phyloP scores from a whole-genome alignment of 2,888 invertebrate genomes.

The Sipunculus nudus region DNA sequence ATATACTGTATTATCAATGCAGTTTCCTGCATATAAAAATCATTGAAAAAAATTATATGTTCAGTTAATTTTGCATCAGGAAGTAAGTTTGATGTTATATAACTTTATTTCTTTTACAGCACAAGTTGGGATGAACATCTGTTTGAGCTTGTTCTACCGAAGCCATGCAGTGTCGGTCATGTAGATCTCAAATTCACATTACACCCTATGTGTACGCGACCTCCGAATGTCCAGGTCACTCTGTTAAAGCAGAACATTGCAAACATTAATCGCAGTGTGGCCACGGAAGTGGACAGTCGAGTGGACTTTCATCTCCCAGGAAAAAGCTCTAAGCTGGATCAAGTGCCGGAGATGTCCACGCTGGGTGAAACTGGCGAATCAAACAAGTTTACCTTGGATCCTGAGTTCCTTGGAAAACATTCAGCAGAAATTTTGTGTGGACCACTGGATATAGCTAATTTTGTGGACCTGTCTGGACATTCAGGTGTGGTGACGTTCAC shows the following conservation, averaged over 20 bases:
- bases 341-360: too few relatives aligned
- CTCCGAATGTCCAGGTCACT: conserved; percentile 82
- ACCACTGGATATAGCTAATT: conserved; percentile 82
- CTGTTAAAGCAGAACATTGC: conserved; percentile 76
- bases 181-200: conserved; percentile 88
- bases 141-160: conserved; percentile 86
- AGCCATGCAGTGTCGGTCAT: conserved; percentile 81
- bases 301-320: background rate
- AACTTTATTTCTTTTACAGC: conserved; percentile 58
- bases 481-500: conserved; percentile 86
- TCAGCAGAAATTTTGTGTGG: conserved; percentile 92
- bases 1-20: too few relatives aligned
- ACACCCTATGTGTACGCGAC: conserved; percentile 78
- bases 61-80: background rate
- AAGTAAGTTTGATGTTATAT: background rate
- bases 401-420: conserved; percentile 83
- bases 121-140: conserved; percentile 93
- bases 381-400: too few relatives aligned
- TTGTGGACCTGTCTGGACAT: conserved; percentile 85
- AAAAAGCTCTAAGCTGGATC: too few relatives aligned
- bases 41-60: background rate
- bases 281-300: conserved; percentile 57
- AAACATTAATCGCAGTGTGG: conserved; percentile 66
- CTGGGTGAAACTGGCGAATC: too few relatives aligned
- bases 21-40: too few relatives aligned